Base-by-base conservation (phyloP, 2,797 vertebrate genomes). In the Pangasius larnaudii region DNA sequence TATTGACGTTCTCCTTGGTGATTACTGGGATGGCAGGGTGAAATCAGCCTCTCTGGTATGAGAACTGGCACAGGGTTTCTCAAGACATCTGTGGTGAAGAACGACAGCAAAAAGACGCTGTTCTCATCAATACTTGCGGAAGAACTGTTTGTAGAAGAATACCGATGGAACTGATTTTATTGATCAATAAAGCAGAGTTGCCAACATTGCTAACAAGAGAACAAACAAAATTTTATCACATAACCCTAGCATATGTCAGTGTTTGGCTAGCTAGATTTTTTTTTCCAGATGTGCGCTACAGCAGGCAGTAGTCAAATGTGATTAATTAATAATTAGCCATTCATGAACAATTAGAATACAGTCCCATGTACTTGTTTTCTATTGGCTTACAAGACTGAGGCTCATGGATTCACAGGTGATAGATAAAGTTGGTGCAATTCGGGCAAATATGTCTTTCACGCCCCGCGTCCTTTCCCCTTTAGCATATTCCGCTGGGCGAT, bases 1-100 rank as follows among this genome's bases (percentile, higher is more conserved):
- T 96, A 96, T 95, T 96, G 95, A 96, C 94, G 93, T 95, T 95
- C 94, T 95, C 95, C 94, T 93, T 93, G 93, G 95, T 90, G 93
- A 95, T 94, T 93, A 91, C 90, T 46, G 89, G 93, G 94, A 93
- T 95, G 93, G 92, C 94, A 91, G 88, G 91, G 91, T 92, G 93
- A 95, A 92, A 93, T 94, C 92, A 94, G 91, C 49, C 39, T 77
- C 84, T 88, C 79, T 88, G 90, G 89, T 86, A 88, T 89, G 89
- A 88, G 88, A 86, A 69, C 75, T 91, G 90, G 88, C 85, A 90
- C 85, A 63, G n/a, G 19, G 81, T 88, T 88, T 74, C 85, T 61
- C 71, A 89, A 87, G 88, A 89, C 90, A 86, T 90, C 77, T 91
- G 88, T 59, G 71, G 69, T 69, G 74, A 90, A 86, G 58, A 86